Conservation (phyloP, 2,888 invertebrate species). For the Platynereis dumerilii region DNA sequence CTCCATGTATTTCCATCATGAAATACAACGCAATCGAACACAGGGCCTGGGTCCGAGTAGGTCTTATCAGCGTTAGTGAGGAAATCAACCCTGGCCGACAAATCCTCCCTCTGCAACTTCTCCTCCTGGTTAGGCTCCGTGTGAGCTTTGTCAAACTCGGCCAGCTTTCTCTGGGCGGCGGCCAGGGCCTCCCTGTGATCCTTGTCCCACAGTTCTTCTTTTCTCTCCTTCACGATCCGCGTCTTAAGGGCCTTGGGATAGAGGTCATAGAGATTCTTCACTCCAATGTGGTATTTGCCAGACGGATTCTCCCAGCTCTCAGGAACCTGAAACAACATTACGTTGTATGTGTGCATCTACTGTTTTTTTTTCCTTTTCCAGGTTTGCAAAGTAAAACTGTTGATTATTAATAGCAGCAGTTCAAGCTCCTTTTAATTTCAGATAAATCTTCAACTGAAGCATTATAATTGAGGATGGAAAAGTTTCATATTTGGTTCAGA, state of each 20-base stretch:
- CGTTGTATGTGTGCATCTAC: no score
- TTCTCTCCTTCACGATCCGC: conserved; percentile 77
- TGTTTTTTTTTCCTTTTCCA: no score
- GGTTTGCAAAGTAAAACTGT: no score
- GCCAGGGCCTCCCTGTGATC: conserved; percentile 80
- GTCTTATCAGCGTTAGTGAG: conserved; percentile 85
- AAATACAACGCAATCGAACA: conserved; percentile 92
- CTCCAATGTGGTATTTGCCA: conserved; percentile 85
- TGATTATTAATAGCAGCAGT: no score
- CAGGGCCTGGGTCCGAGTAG: conserved; percentile 83
- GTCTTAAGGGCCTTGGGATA: conserved; percentile 86
- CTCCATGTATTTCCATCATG: conserved; percentile 89
- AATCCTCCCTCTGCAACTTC: conserved; percentile 85
- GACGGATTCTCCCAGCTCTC: conserved; percentile 81
- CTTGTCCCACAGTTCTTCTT: conserved; percentile 85
- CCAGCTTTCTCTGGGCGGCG: conserved; percentile 77
- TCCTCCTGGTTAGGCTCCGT: conserved; percentile 66
- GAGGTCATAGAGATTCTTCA: conserved; percentile 83
- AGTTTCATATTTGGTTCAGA: no score
- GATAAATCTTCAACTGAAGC: no score
- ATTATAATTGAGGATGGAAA: no score
- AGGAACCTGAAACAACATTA: conserved; percentile 75
- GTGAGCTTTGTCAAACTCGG: conserved; percentile 74
- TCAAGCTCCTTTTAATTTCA: no score
- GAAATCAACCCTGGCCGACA: conserved; percentile 84